A percentile compares a stretch with the other conserved stretches of the same genome.
These are phyloP conservation scores for Metellina segmentata DNA, from an alignment of 2,888 invertebrate species.

Conservation along the genomic window DNA sequence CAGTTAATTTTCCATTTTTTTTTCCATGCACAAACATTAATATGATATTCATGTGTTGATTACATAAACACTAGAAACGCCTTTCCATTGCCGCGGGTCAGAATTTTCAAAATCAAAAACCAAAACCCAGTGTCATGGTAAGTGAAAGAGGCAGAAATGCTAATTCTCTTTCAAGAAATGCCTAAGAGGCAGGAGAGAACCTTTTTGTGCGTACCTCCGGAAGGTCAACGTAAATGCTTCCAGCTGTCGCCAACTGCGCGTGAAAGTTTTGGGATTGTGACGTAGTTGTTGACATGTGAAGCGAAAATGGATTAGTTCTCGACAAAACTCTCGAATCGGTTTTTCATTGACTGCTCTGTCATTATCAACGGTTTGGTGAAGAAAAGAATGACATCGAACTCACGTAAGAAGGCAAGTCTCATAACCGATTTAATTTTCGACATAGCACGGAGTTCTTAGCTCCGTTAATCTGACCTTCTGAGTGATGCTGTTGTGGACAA, in stretches of 20 bases:
- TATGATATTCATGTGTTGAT: too few relatives aligned
- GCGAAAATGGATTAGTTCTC: neutral
- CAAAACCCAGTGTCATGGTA: neutral
- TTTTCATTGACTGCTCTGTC: neutral
- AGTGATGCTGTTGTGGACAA: neutral
- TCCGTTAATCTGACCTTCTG: neutral
- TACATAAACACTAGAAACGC: too few relatives aligned
- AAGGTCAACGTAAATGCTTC: neutral
- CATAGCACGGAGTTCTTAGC: neutral
- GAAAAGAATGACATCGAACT: neutral
- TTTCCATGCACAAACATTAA: too few relatives aligned
- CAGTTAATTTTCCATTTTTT: too few relatives aligned
- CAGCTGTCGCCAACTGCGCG: neutral
- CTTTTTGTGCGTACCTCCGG: neutral
- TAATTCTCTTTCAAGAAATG: too few relatives aligned
- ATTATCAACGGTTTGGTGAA: neutral
- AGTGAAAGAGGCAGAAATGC: neutral
- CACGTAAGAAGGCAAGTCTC: neutral
- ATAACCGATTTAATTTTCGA: neutral
- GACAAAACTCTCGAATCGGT: neutral
- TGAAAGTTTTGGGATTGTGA: neutral
- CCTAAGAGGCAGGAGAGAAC: too few relatives aligned
- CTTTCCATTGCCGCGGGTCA: too few relatives aligned
- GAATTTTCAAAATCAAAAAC: too few relatives aligned
- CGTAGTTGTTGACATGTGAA: neutral